phyloP scores from a whole-genome alignment of 2,113 vertebrate species.

The Menidia beryllina region DNA sequence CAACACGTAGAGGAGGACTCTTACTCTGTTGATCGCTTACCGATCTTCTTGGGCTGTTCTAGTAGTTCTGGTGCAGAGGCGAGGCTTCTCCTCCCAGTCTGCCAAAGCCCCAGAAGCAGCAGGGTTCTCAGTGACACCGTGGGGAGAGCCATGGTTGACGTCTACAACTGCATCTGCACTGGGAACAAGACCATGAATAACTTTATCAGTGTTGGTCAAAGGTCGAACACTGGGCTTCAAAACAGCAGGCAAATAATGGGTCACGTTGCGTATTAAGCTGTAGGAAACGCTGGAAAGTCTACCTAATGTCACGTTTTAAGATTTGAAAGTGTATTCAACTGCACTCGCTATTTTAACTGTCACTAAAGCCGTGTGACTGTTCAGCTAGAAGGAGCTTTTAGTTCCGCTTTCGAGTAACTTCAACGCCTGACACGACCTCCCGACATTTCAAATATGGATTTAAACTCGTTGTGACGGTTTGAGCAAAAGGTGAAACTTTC shows the following conservation, averaged over 20 bases:
- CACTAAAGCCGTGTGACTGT: neutral
- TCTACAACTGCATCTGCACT: conserved; percentile 56
- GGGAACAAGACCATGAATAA: neutral
- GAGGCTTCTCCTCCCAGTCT: conserved; percentile 65
- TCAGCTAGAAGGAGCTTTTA: conserved; percentile 8
- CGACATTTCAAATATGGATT: neutral
- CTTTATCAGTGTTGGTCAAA: conserved; percentile 44
- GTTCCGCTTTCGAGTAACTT: neutral
- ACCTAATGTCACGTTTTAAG: neutral
- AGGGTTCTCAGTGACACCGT: conserved; percentile 64
- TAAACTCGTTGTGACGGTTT: fast-evolving
- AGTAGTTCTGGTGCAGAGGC: conserved; percentile 67
- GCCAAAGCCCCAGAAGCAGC: conserved; percentile 76
- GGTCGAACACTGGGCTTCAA: conserved; percentile 15
- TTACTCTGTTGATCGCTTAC: conserved; percentile 44
- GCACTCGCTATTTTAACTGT: conserved; percentile 34
- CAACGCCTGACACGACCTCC: fast-evolving
- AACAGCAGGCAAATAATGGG: neutral
- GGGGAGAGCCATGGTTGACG: conserved; percentile 64
- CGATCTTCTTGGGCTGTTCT: conserved; percentile 79
- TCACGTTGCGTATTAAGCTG: neutral
- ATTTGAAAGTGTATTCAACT: neutral
- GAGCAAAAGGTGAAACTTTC: neutral
- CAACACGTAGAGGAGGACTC: neutral
- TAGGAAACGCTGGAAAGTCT: neutral